Evolutionary conservation across 2,888 invertebrate genomes (phyloP), one percentile per base, ranked within the genome.

Genomic region (Podotricha telesiphe): DNA sequence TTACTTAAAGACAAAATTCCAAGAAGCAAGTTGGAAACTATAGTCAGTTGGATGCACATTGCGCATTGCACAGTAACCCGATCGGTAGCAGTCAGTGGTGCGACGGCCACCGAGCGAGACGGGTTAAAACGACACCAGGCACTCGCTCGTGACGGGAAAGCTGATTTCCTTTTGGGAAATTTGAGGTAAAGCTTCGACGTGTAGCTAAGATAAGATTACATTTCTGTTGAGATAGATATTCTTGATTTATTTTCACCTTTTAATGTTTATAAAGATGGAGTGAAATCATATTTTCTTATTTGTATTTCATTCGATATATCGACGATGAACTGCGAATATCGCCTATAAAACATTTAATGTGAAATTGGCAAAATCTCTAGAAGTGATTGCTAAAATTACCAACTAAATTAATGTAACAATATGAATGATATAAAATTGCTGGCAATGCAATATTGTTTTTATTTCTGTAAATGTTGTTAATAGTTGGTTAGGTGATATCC

Each of bases 91-190:
- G 47, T 85, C 86, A 88, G 74, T 82, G 80, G 80, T 65, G 75
- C 74, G 69, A 76, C 77, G 83, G 73, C 80, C 82, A 81, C 78
- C 79, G 80, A 85, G 80, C 84, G 86, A 75, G 75, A 85, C 87
- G 85, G 80, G 82, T 85, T 81, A 84, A 88, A 87, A 73, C 53
- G 67, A 88, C 77, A 86, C 86, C 78, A 71, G 61, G 69, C 70
- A 74, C 69, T 70, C 76, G 76, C 77, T 75, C 76, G 79, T 77
- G 77, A 77, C 78, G 74, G 75, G 83, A 87, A 85, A 86, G 83
- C 80, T 73, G 82, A 84, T 86, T 87, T 86, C 86, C 84, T 85
- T 81, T 83, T 76, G 77, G 80, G 79, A 80, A 82, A 80, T 75
- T 77, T 73, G 65, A 73, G 74, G 78, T 77, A 22, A 48, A 17